Percentiles rank a stretch among this genome's conserved stretches.
phyloP scores from a whole-genome alignment of 2,797 vertebrate species.

The Acomys russatus region DNA sequence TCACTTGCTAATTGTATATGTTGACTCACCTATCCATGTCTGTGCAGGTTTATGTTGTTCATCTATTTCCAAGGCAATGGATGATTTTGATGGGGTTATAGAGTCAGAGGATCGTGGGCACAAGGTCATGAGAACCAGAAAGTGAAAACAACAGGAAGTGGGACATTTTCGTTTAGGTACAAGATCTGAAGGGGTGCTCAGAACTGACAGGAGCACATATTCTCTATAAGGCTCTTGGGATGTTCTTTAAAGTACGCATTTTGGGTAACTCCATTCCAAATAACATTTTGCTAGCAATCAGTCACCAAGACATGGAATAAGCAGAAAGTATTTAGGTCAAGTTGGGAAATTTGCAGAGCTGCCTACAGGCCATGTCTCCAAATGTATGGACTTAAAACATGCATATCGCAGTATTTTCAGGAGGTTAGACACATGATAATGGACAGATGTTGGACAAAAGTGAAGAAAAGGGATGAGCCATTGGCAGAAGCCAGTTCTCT shows the following conservation, averaged over 20 bases:
- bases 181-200: background rate
- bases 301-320: background rate
- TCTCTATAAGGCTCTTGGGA: background rate
- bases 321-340: slow-evolving; percentile 18
- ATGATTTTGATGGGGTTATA: background rate
- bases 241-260: slow-evolving; percentile 34
- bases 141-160: background rate
- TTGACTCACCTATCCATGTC: background rate
- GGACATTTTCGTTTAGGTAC: slow-evolving; percentile 45
- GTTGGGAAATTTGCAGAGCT: slow-evolving; percentile 27
- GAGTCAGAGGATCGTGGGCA: background rate
- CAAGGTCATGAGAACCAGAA: background rate
- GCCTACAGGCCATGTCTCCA: background rate
- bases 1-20: background rate
- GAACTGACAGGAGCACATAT: background rate
- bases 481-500: slow-evolving; percentile 33
- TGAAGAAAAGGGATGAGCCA: background rate
- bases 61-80: background rate
- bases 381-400: background rate
- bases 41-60: background rate
- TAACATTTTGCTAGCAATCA: slow-evolving; percentile 20
- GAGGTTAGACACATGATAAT: background rate
- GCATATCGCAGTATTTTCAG: background rate
- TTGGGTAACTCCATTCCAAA: background rate
- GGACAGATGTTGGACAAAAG: background rate